phyloP scores from a whole-genome alignment of 2,888 invertebrate genomes.

The Rhaphigaster nebulosa region DNA sequence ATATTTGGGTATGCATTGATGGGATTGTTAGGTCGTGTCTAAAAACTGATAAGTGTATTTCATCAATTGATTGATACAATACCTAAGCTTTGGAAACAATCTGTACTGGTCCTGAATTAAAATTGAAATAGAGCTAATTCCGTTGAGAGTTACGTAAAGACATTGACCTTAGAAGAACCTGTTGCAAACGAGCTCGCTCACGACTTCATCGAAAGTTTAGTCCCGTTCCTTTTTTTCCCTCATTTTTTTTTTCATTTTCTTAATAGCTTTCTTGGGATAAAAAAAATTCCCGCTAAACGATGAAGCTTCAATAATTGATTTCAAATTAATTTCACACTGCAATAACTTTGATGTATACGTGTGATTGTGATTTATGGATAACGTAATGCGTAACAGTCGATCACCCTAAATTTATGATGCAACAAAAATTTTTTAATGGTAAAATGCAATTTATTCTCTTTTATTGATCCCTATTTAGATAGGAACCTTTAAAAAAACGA shows the following conservation, averaged over 20 bases:
- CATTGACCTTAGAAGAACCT: constrained; percentile 27
- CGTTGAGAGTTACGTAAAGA: background rate
- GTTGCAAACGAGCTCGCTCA: background rate
- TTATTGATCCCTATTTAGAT: background rate
- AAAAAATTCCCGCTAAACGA: background rate
- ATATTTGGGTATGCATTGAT: too few relatives aligned
- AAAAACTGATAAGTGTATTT: background rate
- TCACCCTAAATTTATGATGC: background rate
- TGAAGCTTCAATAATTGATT: background rate
- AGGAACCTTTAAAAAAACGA: background rate
- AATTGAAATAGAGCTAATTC: background rate
- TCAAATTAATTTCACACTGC: constrained; percentile 1
- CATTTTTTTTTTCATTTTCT: background rate
- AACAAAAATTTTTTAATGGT: background rate
- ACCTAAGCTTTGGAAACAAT: background rate
- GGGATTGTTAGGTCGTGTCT: too few relatives aligned
- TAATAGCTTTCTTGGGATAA: background rate
- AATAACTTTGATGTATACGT: background rate
- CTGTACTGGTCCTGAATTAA: background rate
- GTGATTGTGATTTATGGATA: background rate
- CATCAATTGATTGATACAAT: background rate
- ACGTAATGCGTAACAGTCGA: background rate
- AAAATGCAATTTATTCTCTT: background rate
- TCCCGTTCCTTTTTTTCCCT: constrained; percentile 6
- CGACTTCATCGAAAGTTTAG: background rate